A percentile compares a stretch with the other conserved stretches of the same genome.
Evolutionary conservation across 2,888 invertebrate genomes (phyloP).

Genomic region (Epirrhoe tristata): DNA sequence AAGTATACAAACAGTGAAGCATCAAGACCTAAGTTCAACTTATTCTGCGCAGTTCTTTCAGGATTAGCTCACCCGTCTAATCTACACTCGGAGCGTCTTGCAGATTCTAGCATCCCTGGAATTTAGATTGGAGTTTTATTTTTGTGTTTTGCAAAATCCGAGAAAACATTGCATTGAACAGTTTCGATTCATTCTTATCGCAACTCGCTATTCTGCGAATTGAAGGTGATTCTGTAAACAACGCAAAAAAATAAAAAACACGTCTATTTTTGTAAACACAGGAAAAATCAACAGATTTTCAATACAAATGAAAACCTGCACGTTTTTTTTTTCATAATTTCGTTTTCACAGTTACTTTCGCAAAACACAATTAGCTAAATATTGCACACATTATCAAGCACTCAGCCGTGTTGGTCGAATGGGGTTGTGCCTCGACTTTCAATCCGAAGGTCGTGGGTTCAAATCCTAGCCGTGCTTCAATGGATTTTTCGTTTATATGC

Average conservation of each 20-base stretch:
- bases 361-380: too few species aligned
- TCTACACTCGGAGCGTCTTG: slow-evolving; percentile 25
- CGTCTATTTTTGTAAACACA: background rate
- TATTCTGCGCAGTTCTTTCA: slow-evolving; percentile 19
- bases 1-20: background rate
- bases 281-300: too few species aligned
- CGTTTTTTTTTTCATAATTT: too few species aligned
- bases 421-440: too few species aligned
- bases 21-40: background rate
- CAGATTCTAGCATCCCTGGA: slow-evolving; percentile 18
- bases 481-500: too few species aligned
- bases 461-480: too few species aligned
- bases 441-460: too few species aligned
- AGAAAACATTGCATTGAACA: slow-evolving; percentile 6
- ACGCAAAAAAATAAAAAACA: background rate
- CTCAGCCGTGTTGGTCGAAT: too few species aligned
- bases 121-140: slow-evolving; percentile 26
- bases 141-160: slow-evolving; percentile 12
- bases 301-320: too few species aligned
- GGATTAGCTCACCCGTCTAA: slow-evolving; percentile 27
- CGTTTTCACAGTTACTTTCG: too few species aligned
- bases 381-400: too few species aligned
- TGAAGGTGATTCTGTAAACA: slow-evolving; percentile 9
- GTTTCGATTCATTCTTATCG: slow-evolving; percentile 9
- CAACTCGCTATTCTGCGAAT: slow-evolving; percentile 2